Conservation (phyloP, 2,797 vertebrate genomes). For the Fratercula arctica region DNA sequence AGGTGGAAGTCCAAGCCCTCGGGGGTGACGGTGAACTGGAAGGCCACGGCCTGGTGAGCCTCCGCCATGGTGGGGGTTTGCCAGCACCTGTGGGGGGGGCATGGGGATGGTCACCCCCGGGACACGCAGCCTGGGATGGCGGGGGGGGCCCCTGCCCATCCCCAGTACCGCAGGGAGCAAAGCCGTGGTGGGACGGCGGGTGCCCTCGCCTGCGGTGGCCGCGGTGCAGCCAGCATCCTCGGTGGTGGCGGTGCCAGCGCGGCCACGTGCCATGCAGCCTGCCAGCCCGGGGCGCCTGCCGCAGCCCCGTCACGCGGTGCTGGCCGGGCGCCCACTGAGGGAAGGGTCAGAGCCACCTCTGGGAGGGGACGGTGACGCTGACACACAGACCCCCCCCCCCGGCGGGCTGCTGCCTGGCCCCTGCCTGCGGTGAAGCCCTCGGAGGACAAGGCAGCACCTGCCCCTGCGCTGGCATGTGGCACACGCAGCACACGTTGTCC, state of each 20-base stretch:
- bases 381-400: not conserved
- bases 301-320: not conserved
- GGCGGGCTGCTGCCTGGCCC: not conserved
- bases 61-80: conserved; percentile 86
- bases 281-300: not conserved
- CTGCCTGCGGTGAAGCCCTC: not conserved
- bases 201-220: not conserved
- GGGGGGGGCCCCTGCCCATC: not conserved
- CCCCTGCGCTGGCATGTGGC: accelerated
- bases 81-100: not conserved
- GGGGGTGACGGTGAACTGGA: conserved; percentile 94
- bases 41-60: conserved; percentile 95
- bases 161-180: too few relatives aligned
- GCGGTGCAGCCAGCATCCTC: too few relatives aligned
- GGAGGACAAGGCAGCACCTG: not conserved
- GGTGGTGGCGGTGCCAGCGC: not conserved
- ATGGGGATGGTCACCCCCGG: accelerated
- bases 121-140: accelerated
- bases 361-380: not conserved
- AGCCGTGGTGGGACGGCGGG: accelerated
- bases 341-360: not conserved
- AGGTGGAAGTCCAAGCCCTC: conserved; percentile 89
- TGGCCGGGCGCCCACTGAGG: not conserved
- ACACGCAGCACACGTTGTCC: too few relatives aligned
- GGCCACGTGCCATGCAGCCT: too few relatives aligned